Percentiles rank a stretch among this genome's conserved stretches.
Conservation (phyloP, 2,888 invertebrate genomes). For the Agrotis segetum region DNA sequence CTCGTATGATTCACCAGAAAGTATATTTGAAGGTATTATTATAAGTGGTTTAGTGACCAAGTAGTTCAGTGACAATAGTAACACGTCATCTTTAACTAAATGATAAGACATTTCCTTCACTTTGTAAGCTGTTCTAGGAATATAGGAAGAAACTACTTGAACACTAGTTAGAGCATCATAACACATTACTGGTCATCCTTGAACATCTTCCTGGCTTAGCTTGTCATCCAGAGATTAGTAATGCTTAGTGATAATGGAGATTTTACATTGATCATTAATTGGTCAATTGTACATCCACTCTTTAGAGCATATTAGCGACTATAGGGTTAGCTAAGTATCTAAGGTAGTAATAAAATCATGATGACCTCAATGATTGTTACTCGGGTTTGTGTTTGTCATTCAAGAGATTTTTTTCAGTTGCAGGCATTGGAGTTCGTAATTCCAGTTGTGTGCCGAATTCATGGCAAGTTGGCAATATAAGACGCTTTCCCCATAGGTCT, state of each 20-base stretch:
- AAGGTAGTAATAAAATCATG: no score
- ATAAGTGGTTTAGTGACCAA: conserved; percentile 22
- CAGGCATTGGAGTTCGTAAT: no score
- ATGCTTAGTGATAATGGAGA: background rate
- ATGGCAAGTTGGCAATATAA: no score
- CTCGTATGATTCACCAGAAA: conserved; percentile 25
- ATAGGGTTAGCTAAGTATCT: no score
- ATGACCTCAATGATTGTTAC: no score
- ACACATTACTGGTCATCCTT: conserved; percentile 28
- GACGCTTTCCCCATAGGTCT: no score
- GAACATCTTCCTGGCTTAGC: background rate
- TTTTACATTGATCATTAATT: background rate
- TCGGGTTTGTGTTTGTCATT: no score
- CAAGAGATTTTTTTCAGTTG: no score
- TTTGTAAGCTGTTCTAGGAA: conserved; percentile 42
- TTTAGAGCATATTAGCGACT: no score
- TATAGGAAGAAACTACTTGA: conserved; percentile 51
- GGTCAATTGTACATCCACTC: no score
- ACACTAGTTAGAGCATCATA: conserved; percentile 13
- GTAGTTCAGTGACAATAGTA: conserved; percentile 36
- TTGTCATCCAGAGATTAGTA: conserved; percentile 6
- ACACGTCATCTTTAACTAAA: conserved; percentile 51
- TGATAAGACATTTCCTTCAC: conserved; percentile 58
- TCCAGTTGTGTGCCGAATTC: no score
- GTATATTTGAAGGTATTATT: background rate